A percentile compares a stretch with the other conserved stretches of the same genome.
Evolutionary conservation across 2,888 invertebrate species (phyloP).

Genomic region (Megastigmus dorsalis): DNA sequence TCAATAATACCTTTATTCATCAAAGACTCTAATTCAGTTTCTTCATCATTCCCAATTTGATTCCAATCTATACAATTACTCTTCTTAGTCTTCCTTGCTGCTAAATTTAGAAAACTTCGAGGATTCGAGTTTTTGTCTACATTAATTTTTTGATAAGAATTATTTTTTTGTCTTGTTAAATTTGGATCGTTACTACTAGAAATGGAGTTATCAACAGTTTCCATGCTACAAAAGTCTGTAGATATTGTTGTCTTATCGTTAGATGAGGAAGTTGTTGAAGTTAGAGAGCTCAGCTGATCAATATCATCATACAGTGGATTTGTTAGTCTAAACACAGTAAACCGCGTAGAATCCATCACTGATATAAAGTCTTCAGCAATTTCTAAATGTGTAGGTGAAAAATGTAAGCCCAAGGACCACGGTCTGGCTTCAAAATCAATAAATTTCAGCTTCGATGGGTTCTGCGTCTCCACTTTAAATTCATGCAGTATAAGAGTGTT

Average conservation of each 20-base stretch:
- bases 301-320: conserved; percentile 71
- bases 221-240: conserved; percentile 62
- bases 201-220: conserved; percentile 54
- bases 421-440: conserved; percentile 83
- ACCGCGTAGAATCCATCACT: conserved; percentile 78
- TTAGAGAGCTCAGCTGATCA: conserved; percentile 67
- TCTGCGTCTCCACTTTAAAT: conserved; percentile 81
- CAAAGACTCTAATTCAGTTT: conserved; percentile 64
- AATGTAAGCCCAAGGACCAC: conserved; percentile 80
- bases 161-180: conserved; percentile 31
- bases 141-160: conserved; percentile 55
- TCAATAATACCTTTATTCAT: conserved; percentile 62
- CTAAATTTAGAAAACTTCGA: conserved; percentile 52
- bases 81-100: conserved; percentile 55
- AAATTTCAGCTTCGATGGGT: conserved; percentile 81
- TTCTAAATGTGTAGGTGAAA: conserved; percentile 78
- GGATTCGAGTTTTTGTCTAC: conserved; percentile 60
- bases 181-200: conserved; percentile 32
- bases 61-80: conserved; percentile 67
- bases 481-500: conserved; percentile 77
- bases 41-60: conserved; percentile 64
- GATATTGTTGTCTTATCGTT: conserved; percentile 68
- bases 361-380: conserved; percentile 83
- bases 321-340: conserved; percentile 77
- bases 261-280: conserved; percentile 66